Conservation (phyloP, 2,113 vertebrate species). For the Gasterosteus nipponicus region DNA sequence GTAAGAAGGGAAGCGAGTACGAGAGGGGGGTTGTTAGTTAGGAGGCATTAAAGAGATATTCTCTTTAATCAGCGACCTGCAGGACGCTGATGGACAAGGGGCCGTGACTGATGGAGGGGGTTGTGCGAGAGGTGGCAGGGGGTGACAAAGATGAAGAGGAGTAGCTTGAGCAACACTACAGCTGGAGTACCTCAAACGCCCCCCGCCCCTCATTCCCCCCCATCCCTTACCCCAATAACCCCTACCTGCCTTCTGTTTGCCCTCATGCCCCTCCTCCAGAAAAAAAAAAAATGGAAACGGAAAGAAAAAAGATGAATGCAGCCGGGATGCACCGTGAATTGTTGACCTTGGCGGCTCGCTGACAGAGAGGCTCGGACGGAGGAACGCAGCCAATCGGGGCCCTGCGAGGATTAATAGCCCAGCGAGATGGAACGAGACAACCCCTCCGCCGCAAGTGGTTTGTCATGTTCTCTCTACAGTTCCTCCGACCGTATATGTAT, state of each 20-base stretch:
- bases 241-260: conserved; percentile 52
- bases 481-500: conserved; percentile 44
- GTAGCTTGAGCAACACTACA: conserved; percentile 50
- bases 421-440: conserved; percentile 52
- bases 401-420: conserved; percentile 58
- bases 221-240: conserved; percentile 40
- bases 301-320: conserved; percentile 55
- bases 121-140: conserved; percentile 41
- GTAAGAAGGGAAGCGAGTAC: conserved; percentile 45
- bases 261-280: conserved; percentile 13
- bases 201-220: not conserved
- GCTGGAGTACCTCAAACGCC: conserved; percentile 66
- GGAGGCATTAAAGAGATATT: conserved; percentile 56
- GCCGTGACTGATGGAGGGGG: conserved; percentile 72
- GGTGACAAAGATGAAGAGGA: conserved; percentile 64
- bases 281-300: conserved; percentile 27
- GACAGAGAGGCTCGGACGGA: conserved; percentile 47
- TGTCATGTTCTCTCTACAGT: conserved; percentile 66
- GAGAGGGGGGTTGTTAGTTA: conserved; percentile 13
- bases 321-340: conserved; percentile 44
- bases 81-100: conserved; percentile 68
- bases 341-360: conserved; percentile 49
- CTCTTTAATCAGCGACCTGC: conserved; percentile 67
- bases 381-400: conserved; percentile 30
- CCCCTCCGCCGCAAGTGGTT: conserved; percentile 63